A percentile compares a stretch with the other conserved stretches of the same genome.
Conservation (phyloP, 2,888 invertebrate genomes). For the Plebejus anna region DNA sequence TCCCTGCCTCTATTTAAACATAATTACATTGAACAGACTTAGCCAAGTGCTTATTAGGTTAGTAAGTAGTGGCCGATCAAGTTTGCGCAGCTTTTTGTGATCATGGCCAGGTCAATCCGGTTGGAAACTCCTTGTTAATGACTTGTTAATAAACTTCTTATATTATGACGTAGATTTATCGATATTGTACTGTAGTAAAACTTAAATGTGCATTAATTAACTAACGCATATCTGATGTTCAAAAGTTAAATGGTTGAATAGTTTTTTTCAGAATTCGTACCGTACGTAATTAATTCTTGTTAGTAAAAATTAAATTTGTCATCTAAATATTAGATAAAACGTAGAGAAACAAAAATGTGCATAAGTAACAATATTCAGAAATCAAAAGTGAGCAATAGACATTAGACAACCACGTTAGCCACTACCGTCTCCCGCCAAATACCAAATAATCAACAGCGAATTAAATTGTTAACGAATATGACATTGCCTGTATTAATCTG, state of each 20-base stretch:
- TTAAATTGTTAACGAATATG: constrained; percentile 37
- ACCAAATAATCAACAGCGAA: constrained; percentile 29
- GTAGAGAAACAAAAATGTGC: too few relatives aligned
- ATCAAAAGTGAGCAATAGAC: not conserved
- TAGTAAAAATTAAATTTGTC: too few relatives aligned
- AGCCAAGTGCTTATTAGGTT: not conserved
- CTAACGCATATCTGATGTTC: too few relatives aligned
- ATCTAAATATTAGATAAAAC: too few relatives aligned
- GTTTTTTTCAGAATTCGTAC: too few relatives aligned
- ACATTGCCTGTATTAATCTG: constrained; percentile 38
- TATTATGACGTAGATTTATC: not conserved
- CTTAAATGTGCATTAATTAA: not conserved
- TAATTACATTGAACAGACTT: not conserved
- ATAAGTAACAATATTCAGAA: too few relatives aligned
- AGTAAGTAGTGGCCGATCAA: not conserved
- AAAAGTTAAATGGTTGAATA: too few relatives aligned
- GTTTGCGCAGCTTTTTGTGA: constrained; percentile 1
- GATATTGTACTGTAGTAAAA: not conserved
- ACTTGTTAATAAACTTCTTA: not conserved
- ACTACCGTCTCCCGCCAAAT: not conserved
- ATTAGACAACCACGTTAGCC: too few relatives aligned
- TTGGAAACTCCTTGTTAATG: not conserved
- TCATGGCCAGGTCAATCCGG: constrained; percentile 1
- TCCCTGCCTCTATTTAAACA: not conserved
- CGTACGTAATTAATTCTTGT: too few relatives aligned